Base-by-base conservation (phyloP, 2,113 vertebrate genomes). In the Hymenochirus boettgeri region DNA sequence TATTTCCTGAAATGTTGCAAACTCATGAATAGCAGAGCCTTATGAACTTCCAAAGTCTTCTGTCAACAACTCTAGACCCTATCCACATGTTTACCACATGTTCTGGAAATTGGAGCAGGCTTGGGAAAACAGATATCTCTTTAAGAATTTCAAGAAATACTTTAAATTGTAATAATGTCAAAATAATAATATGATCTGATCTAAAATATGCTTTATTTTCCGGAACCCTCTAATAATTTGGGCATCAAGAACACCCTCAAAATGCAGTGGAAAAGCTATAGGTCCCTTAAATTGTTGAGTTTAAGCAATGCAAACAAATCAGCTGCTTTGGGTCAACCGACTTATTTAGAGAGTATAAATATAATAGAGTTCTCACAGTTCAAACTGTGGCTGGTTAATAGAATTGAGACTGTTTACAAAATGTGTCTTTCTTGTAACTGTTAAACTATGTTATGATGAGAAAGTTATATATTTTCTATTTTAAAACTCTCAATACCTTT, bases 91-190 rank as follows among this genome's bases (percentile, higher is more conserved):
- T 69, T 59, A 7, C 25, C 65, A 69, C 37, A 69, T 60, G 64
- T 29, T 51, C 39, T 39, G 19, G 10, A 26, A 58, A 58, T 12
- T 65, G 42, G 19, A 55, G 42, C 35, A 51, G 29, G 47, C 56
- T 42, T 59, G 64, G 47, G 64, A 67, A 45, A 59, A 13, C 56
- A 67, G 55, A 69, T 69, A 57, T 60, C 33, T 53, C 29, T 57
- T 39, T 23, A 57, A 53, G 57, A 67, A 67, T 60, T 69, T 69
- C 65, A 56, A 60, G 57, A 69, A 69, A 69, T 69, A 60, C 65
- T 60, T 52, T 1, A 15, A 24, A 69, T 69, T 53, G 59, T 33
- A 35, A 13, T 22, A 18, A 52, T 45, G 42, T n/a, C 6, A 50
- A 51, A 29, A 7, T 47, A 58, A n/a, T n/a, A n/a, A n/a, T n/a